Evolutionary conservation across 2,888 invertebrate species (phyloP), one percentile per base, ranked within the genome.

Genomic region (Cephus pygmeus): DNA sequence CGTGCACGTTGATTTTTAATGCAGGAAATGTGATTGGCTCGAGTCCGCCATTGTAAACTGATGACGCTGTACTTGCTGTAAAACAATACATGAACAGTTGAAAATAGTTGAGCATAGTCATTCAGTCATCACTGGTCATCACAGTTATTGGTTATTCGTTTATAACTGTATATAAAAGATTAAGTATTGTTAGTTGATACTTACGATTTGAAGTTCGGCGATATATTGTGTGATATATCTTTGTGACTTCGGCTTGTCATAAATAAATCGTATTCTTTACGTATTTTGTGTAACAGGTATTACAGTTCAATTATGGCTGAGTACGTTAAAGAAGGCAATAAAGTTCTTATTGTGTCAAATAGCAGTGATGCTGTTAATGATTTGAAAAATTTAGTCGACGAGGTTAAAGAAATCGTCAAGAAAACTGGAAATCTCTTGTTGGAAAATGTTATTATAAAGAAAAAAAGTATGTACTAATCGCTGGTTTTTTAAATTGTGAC

Each of bases 381-480:
- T 36, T 89, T 95, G 74, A 92, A 93, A 85, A 92, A 92, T 84
- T 92, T 93, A 40, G 92, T 93, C 11, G 92, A 92, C 75, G 91
- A 93, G 82, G 86, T 95, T 11, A 93, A 94, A 87, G 88, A 88
- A 77, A 85, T 82, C 68, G 81, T 91, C 23, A 92, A 92, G 76
- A 88, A 88, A 73, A 91, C 91, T 81, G 94, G 93, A 12, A 90
- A 92, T 78, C 92, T 94, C 73, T 92, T 93, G 83, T 87, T 94
- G 36, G 94, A 94, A 91, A 94, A 95, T 90, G 92, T 94, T 34
- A 93, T 93, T 84, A 93, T 94, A 88, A 91, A 95, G 40, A 91
- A 93, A 73, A 92, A 93, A 87, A 92, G 95, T 95, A 92, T 23
- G 40, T 35, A 73, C 76, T 74, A 36, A 36, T 78, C 75, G 0